These are phyloP conservation scores for Anolis carolinensis DNA, from an alignment of 2,113 vertebrate genomes.

Conservation along the genomic window DNA sequence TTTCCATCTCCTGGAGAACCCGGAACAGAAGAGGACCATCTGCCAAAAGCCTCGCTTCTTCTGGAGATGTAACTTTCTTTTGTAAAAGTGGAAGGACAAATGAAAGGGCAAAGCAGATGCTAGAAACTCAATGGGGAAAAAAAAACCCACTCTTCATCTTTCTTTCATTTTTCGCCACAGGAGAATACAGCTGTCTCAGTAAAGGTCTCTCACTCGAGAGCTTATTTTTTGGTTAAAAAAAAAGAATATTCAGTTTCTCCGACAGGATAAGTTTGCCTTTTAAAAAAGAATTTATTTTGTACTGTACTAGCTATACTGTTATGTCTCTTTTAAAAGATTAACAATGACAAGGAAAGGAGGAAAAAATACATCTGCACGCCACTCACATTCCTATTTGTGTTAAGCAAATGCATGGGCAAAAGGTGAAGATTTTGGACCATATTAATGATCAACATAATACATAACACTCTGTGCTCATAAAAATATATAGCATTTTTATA, in stretches of 20 bases:
- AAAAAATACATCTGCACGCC: background rate
- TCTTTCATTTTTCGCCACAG: slow-evolving; percentile 5
- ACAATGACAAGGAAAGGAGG: background rate
- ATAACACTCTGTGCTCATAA: background rate
- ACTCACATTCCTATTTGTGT: background rate
- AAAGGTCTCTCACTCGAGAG: slow-evolving; percentile 12
- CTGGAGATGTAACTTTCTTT: slow-evolving; percentile 3
- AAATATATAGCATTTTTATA: background rate
- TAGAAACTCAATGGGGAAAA: background rate
- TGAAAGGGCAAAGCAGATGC: background rate
- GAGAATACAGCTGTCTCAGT: slow-evolving; percentile 6
- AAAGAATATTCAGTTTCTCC: slow-evolving; percentile 14
- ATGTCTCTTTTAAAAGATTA: background rate
- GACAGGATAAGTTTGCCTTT: background rate
- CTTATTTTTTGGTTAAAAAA: background rate
- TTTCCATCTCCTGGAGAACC: background rate
- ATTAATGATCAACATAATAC: background rate
- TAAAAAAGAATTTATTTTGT: background rate
- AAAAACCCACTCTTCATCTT: background rate
- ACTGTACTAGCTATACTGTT: background rate
- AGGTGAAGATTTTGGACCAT: background rate
- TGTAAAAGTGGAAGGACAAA: slow-evolving; percentile 4
- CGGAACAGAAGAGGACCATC: background rate
- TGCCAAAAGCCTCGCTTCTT: background rate
- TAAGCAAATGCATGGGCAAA: background rate